Evolutionary conservation across 2,888 invertebrate genomes (phyloP).

Genomic region (Agonopterix heracliana): DNA sequence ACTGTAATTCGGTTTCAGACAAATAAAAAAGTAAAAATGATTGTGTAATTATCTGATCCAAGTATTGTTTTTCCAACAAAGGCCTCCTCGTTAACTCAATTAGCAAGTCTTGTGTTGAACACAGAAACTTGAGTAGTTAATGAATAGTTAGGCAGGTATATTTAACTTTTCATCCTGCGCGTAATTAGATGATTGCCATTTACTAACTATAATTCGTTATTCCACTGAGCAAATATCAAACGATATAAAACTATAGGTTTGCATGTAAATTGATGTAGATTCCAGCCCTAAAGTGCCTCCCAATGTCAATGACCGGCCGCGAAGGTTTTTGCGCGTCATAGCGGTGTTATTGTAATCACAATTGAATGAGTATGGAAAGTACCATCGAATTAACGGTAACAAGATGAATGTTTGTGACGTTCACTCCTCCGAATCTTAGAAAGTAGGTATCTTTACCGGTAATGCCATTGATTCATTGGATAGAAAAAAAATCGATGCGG

Average conservation of each 20-base stretch:
- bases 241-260: too few species aligned
- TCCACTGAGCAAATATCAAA: conserved; percentile 25
- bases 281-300: conserved; percentile 71
- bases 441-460: not conserved
- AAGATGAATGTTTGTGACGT: conserved; percentile 26
- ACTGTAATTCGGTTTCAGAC: too few species aligned
- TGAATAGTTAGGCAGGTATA: too few species aligned
- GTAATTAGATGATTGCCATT: not conserved
- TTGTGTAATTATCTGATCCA: not conserved
- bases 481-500: too few species aligned
- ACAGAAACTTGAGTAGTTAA: not conserved
- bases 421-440: conserved; percentile 8
- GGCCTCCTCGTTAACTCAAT: too few species aligned
- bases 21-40: not conserved
- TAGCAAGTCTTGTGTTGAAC: not conserved
- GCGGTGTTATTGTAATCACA: conserved; percentile 65
- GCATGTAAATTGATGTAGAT: too few species aligned
- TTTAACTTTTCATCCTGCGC: not conserved
- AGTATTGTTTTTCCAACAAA: not conserved
- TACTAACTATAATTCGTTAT: conserved; percentile 10
- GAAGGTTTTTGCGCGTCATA: conserved; percentile 67
- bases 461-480: too few species aligned
- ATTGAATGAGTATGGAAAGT: conserved; percentile 69
- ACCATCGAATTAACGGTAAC: conserved; percentile 40
- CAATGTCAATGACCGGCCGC: conserved; percentile 65